Percentiles rank a stretch among this genome's conserved stretches.
Conservation (phyloP, 35 echinoderm and acorn worm species). For the Amphiura filiformis region DNA sequence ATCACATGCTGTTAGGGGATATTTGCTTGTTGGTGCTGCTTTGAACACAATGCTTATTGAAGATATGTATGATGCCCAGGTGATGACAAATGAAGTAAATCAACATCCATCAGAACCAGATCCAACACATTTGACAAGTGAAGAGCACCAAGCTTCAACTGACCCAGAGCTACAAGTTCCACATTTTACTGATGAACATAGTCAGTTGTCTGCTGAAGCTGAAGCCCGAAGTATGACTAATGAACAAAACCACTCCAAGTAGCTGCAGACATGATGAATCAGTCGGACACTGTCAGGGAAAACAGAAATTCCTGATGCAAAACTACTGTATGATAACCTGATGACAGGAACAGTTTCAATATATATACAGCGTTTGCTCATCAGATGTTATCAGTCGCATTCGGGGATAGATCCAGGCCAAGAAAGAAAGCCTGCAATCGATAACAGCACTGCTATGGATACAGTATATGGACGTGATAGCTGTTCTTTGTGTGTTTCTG, state of each 20-base stretch:
- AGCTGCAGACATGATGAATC: not conserved
- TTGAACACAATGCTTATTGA: not conserved
- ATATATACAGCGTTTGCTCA: no score
- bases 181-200: not conserved
- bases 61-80: no score
- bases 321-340: slow-evolving; percentile 28
- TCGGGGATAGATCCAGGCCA: not conserved
- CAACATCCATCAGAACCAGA: not conserved
- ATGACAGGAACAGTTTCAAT: not conserved
- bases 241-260: not conserved
- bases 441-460: no score
- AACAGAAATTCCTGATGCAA: not conserved
- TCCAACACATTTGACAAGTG: not conserved
- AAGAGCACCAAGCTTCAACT: not conserved
- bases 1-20: not conserved
- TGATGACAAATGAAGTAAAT: not conserved
- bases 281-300: not conserved
- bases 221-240: not conserved
- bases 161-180: not conserved
- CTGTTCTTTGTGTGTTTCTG: slow-evolving; percentile 25
- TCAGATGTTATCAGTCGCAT: not conserved
- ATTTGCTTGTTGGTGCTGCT: not conserved
- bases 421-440: no score
- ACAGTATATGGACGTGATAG: slow-evolving; percentile 57
- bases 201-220: no score